phyloP scores from a whole-genome alignment of 1,140 invertebrate species.

The Yoshiicerus persimilis region DNA sequence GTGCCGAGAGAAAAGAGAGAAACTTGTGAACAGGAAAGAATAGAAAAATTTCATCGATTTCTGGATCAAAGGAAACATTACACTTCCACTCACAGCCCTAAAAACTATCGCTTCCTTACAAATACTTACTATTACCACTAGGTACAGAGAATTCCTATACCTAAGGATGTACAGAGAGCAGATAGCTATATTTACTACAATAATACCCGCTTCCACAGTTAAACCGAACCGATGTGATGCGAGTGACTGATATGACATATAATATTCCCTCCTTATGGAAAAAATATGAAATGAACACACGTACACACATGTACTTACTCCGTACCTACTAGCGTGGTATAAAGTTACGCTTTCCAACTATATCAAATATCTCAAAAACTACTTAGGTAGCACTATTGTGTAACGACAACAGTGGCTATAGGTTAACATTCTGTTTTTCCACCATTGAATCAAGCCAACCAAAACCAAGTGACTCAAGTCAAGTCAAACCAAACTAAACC shows the following conservation, averaged over 20 bases:
- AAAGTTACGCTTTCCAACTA: too few species aligned
- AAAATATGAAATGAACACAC: background rate
- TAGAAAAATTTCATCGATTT: constrained; percentile 35
- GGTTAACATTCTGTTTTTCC: background rate
- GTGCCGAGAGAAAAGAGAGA: background rate
- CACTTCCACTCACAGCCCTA: background rate
- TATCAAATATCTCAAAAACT: background rate
- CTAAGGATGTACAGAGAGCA: too few species aligned
- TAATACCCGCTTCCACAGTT: background rate
- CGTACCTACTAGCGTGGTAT: background rate
- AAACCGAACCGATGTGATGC: background rate
- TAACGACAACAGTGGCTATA: background rate
- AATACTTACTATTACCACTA: too few species aligned
- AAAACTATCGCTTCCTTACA: background rate
- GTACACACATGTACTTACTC: background rate
- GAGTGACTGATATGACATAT: background rate
- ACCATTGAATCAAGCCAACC: background rate
- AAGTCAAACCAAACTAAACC: background rate
- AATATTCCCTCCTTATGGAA: background rate
- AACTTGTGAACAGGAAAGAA: constrained; percentile 12
- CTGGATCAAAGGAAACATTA: constrained; percentile 31
- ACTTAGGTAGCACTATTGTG: background rate
- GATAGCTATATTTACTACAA: background rate
- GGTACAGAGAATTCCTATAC: too few species aligned
- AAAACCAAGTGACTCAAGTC: background rate